Conservation (phyloP, 2,797 vertebrate genomes). For the Adelosebastes latens region DNA sequence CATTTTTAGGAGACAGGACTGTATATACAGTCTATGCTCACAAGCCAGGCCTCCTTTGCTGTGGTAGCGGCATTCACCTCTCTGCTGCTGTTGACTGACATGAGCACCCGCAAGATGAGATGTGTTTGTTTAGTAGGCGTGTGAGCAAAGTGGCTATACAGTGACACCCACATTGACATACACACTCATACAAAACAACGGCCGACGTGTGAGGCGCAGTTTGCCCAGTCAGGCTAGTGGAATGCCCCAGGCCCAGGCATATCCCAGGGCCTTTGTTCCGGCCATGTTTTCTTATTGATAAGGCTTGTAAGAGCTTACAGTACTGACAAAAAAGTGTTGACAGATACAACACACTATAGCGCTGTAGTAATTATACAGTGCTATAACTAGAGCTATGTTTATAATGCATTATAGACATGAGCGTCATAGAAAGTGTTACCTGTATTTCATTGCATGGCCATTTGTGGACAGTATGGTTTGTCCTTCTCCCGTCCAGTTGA, state of each 20-base stretch:
- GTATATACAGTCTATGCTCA: not conserved
- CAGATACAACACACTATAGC: not conserved
- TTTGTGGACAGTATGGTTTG: not conserved
- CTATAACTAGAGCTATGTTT: not conserved
- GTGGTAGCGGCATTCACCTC: not conserved
- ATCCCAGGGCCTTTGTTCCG: conserved; percentile 49
- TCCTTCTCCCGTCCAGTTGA: not conserved
- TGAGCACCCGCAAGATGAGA: not conserved
- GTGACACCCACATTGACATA: not conserved
- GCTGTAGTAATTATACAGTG: no score
- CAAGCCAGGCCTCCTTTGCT: not conserved
- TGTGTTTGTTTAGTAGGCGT: conserved; percentile 60
- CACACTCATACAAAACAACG: not conserved
- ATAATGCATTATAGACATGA: not conserved
- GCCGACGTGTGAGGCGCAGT: not conserved
- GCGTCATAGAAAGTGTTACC: not conserved
- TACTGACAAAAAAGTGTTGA: not conserved
- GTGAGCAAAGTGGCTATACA: conserved; percentile 13
- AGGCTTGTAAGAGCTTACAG: conserved; percentile 3
- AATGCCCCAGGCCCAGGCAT: conserved; percentile 35
- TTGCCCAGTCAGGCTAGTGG: conserved; percentile 20
- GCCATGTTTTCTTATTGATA: conserved; percentile 60
- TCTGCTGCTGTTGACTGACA: conserved; percentile 41
- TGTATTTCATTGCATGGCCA: not conserved
- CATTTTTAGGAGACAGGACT: no score